phyloP scores from a whole-genome alignment of 2,113 vertebrate genomes.

The Pelobates fuscus region DNA sequence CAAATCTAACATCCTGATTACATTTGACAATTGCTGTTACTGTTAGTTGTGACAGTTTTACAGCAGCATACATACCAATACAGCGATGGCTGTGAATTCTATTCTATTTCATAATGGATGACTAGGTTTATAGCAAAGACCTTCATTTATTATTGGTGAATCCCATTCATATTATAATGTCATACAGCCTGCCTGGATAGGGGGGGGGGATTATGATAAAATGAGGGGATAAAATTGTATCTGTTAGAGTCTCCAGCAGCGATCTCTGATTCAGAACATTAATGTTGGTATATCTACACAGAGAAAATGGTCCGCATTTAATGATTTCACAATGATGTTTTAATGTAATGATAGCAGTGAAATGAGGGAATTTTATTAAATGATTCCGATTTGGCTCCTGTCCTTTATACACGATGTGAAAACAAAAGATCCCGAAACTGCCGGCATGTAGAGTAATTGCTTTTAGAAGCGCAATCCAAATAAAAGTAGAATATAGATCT shows the following conservation, averaged over 20 bases:
- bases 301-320: neutral
- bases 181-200: no score
- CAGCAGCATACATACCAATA: no score
- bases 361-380: slow-evolving; percentile 14
- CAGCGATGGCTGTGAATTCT: no score
- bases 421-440: neutral
- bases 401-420: slow-evolving; percentile 15
- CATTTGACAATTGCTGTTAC: no score
- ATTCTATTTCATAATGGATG: no score
- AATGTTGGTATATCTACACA: neutral
- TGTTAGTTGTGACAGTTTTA: no score
- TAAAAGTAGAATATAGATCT: slow-evolving; percentile 23
- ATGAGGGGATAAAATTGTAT: no score
- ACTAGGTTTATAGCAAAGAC: no score
- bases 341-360: slow-evolving; percentile 3
- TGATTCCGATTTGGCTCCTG: slow-evolving; percentile 12
- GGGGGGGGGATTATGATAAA: no score
- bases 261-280: neutral
- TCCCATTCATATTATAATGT: no score
- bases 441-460: neutral
- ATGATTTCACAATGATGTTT: neutral
- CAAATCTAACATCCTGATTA: no score
- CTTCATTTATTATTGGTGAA: no score
- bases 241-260: neutral
- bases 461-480: slow-evolving; percentile 13